Conservation (phyloP, 1,140 invertebrate genomes). For the Procambarus clarkii region DNA sequence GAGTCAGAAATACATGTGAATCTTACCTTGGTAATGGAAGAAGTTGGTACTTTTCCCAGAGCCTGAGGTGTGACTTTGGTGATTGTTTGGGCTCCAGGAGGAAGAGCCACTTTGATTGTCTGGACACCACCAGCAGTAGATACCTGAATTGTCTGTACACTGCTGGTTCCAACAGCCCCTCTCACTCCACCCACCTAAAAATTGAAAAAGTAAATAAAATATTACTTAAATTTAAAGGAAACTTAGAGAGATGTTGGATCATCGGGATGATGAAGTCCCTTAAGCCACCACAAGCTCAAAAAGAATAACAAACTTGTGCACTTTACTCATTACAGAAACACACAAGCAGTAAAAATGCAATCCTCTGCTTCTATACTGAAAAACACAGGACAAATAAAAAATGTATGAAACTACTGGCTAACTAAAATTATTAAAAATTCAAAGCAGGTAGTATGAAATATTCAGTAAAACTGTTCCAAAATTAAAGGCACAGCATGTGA, state of each 20-base stretch:
- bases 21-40: constrained; percentile 55
- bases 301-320: not conserved
- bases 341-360: no score
- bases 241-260: not conserved
- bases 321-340: no score
- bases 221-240: not conserved
- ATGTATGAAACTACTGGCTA: no score
- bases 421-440: no score
- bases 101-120: constrained; percentile 77
- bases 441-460: no score
- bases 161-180: constrained; percentile 60
- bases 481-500: no score
- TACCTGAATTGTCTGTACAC: constrained; percentile 74
- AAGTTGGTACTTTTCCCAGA: constrained; percentile 37
- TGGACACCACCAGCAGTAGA: constrained; percentile 78
- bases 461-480: no score
- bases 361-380: no score
- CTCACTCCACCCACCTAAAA: constrained; percentile 48
- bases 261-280: not conserved
- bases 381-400: no score
- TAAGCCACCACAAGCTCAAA: not conserved
- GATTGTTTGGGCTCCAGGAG: constrained; percentile 56
- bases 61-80: constrained; percentile 48
- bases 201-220: not conserved
- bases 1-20: no score